Evolutionary conservation across 1,140 invertebrate species (phyloP).

Genomic region (Bombyx mandarina): DNA sequence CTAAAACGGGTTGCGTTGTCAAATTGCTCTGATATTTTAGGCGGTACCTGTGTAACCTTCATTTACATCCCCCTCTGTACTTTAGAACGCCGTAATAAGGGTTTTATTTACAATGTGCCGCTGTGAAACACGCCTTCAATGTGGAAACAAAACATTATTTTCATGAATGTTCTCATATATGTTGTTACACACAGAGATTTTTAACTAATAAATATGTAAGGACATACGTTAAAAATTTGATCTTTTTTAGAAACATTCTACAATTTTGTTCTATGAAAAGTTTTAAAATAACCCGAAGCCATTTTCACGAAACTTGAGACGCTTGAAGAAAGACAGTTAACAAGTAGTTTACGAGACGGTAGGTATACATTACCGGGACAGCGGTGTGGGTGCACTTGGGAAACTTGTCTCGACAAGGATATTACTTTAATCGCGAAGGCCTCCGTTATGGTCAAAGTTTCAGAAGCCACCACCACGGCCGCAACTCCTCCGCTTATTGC

Average conservation of each 20-base stretch:
- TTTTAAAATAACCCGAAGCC: neutral
- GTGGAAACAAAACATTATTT: neutral
- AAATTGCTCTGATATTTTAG: conserved; percentile 48
- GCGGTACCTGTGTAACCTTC: conserved; percentile 21
- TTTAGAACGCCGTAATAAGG: conserved; percentile 17
- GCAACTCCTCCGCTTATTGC: conserved; percentile 25
- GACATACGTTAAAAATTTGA: neutral
- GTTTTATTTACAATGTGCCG: conserved; percentile 16
- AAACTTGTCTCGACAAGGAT: conserved; percentile 25
- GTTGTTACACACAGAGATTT: neutral
- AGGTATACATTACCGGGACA: conserved; percentile 12
- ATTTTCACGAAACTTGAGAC: neutral
- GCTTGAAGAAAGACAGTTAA: conserved; percentile 7
- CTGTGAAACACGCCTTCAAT: neutral
- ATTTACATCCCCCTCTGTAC: conserved; percentile 21
- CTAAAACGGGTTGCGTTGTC: conserved; percentile 36
- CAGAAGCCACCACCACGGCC: conserved; percentile 15
- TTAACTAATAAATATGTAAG: neutral
- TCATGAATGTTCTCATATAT: neutral
- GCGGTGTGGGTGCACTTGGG: conserved; percentile 16
- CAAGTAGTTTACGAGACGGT: conserved; percentile 15
- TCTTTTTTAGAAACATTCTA: neutral
- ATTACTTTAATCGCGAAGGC: conserved; percentile 45
- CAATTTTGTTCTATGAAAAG: neutral
- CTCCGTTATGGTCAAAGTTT: conserved; percentile 39